phyloP scores from a whole-genome alignment of 2,888 invertebrate species.

The Yponomeuta sedellus region DNA sequence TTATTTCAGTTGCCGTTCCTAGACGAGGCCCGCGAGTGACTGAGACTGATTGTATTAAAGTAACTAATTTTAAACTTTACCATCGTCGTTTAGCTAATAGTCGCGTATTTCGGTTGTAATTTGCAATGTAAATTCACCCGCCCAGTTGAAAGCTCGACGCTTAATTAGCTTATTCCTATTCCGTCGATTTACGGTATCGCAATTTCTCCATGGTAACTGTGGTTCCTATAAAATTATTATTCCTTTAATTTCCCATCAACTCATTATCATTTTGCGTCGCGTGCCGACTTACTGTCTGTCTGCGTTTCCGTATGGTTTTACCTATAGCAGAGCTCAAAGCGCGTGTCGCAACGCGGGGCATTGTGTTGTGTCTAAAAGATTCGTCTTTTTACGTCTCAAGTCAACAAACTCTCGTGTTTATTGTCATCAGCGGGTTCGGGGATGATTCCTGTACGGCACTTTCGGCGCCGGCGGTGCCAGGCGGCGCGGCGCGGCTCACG shows the following conservation, averaged over 20 bases:
- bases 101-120: conserved; percentile 59
- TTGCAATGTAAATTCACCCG: conserved; percentile 74
- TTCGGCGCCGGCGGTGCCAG: conserved; percentile 72
- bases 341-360: neutral
- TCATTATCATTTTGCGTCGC: neutral
- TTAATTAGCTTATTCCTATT: conserved; percentile 76
- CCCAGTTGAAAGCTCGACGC: conserved; percentile 65
- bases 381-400: neutral
- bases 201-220: neutral
- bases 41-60: conserved; percentile 69
- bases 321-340: neutral
- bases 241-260: neutral
- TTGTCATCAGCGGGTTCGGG: conserved; percentile 45
- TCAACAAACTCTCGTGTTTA: conserved; percentile 19
- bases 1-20: conserved; percentile 31
- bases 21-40: conserved; percentile 66
- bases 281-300: neutral
- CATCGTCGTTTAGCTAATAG: conserved; percentile 69
- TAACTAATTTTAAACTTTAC: conserved; percentile 68
- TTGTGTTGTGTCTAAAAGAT: conserved; percentile 6
- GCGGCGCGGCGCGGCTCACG: conserved; percentile 41
- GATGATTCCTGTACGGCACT: conserved; percentile 54
- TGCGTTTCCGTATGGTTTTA: neutral
- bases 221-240: neutral
- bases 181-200: conserved; percentile 23